A percentile compares a stretch with the other conserved stretches of the same genome.
These are phyloP conservation scores for Drosophila kepulauana DNA, from an alignment of 1,140 invertebrate species.

Conservation along the genomic window DNA sequence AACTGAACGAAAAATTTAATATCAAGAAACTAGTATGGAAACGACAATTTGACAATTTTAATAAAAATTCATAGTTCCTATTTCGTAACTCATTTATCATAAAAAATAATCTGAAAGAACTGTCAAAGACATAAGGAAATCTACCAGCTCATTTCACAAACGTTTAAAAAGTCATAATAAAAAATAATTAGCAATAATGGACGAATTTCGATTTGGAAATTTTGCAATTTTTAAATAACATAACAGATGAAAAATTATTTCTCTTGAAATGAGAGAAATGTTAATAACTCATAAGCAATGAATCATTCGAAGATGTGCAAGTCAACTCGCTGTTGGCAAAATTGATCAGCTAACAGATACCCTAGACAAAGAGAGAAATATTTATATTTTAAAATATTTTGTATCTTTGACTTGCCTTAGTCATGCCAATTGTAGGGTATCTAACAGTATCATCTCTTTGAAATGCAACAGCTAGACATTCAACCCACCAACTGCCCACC, in stretches of 20 bases:
- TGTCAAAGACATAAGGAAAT: not conserved
- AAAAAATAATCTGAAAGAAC: not conserved
- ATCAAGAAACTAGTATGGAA: not conserved
- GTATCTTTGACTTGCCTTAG: not conserved
- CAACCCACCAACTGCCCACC: slow-evolving; percentile 68
- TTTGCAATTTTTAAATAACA: not conserved
- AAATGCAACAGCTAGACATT: slow-evolving; percentile 2
- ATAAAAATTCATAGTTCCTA: not conserved
- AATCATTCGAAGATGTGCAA: slow-evolving; percentile 13
- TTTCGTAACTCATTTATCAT: slow-evolving; percentile 2
- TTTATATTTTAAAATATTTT: too few relatives aligned
- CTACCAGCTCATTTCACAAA: not conserved
- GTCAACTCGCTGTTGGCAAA: not conserved
- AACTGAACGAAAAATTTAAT: not conserved
- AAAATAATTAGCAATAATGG: not conserved
- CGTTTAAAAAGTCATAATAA: not conserved
- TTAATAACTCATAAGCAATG: not conserved
- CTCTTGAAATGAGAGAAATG: not conserved
- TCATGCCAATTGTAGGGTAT: slow-evolving; percentile 16
- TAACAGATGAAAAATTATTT: not conserved
- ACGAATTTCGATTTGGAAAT: slow-evolving; percentile 1
- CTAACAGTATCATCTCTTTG: not conserved
- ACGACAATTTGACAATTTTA: not conserved
- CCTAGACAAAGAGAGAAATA: not conserved
- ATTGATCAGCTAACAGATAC: not conserved